Evolutionary conservation across 1,140 invertebrate genomes (phyloP).

Genomic region (Drusus annulatus): DNA sequence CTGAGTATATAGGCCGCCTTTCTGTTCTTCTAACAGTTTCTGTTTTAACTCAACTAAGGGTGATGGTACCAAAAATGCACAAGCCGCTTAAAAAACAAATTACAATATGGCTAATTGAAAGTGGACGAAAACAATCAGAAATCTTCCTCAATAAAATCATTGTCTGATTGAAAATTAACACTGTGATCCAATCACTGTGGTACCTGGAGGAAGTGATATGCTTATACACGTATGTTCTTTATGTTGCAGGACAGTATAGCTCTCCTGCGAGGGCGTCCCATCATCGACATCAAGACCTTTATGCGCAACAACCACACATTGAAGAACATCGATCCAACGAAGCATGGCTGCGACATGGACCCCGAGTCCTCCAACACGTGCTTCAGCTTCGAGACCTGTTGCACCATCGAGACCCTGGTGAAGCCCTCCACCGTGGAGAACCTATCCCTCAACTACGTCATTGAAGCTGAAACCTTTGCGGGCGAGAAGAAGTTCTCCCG

Average conservation of each 20-base stretch:
- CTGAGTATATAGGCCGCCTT: no score
- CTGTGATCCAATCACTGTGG: no score
- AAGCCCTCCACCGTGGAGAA: constrained; percentile 70
- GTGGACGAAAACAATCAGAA: no score
- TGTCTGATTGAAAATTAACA: no score
- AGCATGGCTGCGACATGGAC: constrained; percentile 79
- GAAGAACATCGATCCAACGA: constrained; percentile 86
- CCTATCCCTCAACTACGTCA: constrained; percentile 79
- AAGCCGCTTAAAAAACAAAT: no score
- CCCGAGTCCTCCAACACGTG: constrained; percentile 81
- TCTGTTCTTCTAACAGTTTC: no score
- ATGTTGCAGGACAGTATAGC: constrained; percentile 76
- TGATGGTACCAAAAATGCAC: no score
- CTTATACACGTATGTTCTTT: constrained; percentile 25
- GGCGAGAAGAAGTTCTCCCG: constrained; percentile 86
- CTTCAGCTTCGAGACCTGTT: constrained; percentile 91
- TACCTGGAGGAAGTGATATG: no score
- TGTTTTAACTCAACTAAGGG: no score
- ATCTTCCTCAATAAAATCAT: no score
- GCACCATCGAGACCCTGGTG: constrained; percentile 80
- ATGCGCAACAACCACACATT: constrained; percentile 71
- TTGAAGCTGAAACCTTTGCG: constrained; percentile 88
- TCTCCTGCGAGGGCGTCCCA: constrained; percentile 85
- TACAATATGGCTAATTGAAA: no score
- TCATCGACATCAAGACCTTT: constrained; percentile 87